These are phyloP conservation scores for Mormyrus lacerda DNA, from an alignment of 2,113 vertebrate genomes.

Conservation along the genomic window DNA sequence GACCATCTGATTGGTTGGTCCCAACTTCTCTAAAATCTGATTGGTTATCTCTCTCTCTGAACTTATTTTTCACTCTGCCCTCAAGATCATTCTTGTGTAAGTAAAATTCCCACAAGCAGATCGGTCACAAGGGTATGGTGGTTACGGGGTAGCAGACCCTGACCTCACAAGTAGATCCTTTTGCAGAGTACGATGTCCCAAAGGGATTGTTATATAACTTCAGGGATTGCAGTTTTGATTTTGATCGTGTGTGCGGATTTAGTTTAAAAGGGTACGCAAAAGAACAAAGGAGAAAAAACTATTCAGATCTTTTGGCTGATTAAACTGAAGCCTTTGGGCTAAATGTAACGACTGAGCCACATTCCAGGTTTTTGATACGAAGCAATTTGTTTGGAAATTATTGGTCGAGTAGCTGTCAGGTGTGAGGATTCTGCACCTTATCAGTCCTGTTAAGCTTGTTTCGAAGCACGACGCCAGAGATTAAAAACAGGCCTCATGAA, in stretches of 20 bases:
- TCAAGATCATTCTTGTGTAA: neutral
- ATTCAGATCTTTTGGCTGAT: neutral
- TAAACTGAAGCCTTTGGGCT: neutral
- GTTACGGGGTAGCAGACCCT: neutral
- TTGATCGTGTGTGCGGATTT: neutral
- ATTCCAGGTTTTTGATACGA: neutral
- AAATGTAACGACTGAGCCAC: neutral
- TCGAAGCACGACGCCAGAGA: constrained; percentile 31
- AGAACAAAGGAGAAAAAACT: neutral
- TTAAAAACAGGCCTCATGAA: constrained; percentile 20
- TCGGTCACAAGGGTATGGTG: neutral
- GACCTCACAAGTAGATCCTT: neutral
- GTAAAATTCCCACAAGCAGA: neutral
- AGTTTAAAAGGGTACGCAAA: neutral
- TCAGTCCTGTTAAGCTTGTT: constrained; percentile 4
- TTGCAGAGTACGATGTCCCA: neutral
- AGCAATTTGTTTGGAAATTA: neutral
- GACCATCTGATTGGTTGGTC: neutral
- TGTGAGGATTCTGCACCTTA: neutral
- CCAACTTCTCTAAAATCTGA: neutral
- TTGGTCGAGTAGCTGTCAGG: neutral
- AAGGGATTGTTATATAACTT: neutral
- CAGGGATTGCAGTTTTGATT: neutral
- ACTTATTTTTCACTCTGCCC: neutral
- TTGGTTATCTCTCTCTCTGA: neutral